A percentile compares a stretch with the other conserved stretches of the same genome.
These are phyloP conservation scores for Loriculus beryllinus DNA, from an alignment of 2,797 vertebrate species.

Conservation along the genomic window DNA sequence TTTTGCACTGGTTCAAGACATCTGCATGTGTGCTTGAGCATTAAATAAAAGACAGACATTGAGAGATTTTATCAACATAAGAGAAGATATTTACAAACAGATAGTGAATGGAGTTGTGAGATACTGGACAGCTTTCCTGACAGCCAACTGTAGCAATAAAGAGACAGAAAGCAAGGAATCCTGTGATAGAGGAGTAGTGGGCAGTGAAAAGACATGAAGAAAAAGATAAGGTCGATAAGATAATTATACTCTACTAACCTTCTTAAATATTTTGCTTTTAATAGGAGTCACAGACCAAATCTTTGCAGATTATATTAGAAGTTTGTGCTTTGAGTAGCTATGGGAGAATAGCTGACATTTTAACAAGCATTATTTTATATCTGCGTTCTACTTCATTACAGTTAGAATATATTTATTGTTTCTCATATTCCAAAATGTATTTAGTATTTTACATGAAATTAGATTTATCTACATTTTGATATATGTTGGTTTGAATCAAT, in stretches of 20 bases:
- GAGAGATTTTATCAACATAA: background rate
- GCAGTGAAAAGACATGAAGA: background rate
- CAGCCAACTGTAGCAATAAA: background rate
- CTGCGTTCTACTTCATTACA: background rate
- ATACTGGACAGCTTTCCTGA: background rate
- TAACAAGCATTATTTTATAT: background rate
- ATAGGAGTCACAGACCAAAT: background rate
- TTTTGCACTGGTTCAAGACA: background rate
- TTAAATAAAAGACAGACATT: background rate
- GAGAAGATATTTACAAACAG: background rate
- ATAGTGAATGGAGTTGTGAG: background rate
- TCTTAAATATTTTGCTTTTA: background rate
- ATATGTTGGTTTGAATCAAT: background rate
- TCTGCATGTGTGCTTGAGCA: background rate
- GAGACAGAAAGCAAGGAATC: background rate
- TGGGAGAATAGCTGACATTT: background rate
- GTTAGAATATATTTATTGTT: background rate
- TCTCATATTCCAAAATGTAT: background rate
- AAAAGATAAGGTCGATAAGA: background rate
- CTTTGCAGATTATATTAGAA: background rate
- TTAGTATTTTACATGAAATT: conserved; percentile 5
- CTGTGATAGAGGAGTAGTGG: background rate
- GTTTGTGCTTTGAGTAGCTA: background rate
- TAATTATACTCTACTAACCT: background rate
- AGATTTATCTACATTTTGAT: background rate